A percentile compares a stretch with the other conserved stretches of the same genome.
phyloP scores from a whole-genome alignment of 2,797 vertebrate genomes.

The Urosaurus nigricauda region DNA sequence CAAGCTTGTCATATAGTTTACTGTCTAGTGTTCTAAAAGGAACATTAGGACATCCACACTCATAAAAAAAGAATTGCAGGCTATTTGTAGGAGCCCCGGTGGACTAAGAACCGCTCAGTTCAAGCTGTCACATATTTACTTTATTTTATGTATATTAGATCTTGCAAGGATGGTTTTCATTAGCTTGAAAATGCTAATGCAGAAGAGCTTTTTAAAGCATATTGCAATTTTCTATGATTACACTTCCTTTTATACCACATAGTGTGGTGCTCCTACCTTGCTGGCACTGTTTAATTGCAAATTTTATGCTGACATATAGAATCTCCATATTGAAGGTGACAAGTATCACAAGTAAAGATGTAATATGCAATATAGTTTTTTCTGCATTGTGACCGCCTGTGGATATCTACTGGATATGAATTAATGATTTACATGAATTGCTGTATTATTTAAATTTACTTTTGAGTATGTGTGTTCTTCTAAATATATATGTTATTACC shows the following conservation, averaged over 20 bases:
- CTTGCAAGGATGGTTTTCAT: neutral
- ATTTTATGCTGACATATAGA: neutral
- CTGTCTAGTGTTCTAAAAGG: neutral
- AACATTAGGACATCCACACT: neutral
- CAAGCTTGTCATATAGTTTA: neutral
- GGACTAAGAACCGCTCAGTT: neutral
- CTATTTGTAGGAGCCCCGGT: neutral
- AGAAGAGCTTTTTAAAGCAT: neutral
- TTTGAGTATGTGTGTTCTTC: neutral
- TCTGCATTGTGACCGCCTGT: neutral
- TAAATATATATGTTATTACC: conserved; percentile 17
- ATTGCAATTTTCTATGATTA: neutral
- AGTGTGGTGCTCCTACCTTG: too few relatives aligned
- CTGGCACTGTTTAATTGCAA: neutral
- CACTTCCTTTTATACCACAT: neutral
- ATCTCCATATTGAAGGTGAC: accelerated
- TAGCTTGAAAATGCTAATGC: neutral
- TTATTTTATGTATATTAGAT: neutral
- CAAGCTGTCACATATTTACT: neutral
- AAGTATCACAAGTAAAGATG: neutral
- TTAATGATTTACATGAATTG: neutral
- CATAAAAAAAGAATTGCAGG: neutral
- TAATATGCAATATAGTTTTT: neutral
- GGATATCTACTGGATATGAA: conserved; percentile 9
- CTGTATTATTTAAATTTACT: neutral